Percentiles rank a stretch among this genome's conserved stretches.
phyloP scores from a whole-genome alignment of 2,888 invertebrate genomes.

The Stenichneumon culpator region DNA sequence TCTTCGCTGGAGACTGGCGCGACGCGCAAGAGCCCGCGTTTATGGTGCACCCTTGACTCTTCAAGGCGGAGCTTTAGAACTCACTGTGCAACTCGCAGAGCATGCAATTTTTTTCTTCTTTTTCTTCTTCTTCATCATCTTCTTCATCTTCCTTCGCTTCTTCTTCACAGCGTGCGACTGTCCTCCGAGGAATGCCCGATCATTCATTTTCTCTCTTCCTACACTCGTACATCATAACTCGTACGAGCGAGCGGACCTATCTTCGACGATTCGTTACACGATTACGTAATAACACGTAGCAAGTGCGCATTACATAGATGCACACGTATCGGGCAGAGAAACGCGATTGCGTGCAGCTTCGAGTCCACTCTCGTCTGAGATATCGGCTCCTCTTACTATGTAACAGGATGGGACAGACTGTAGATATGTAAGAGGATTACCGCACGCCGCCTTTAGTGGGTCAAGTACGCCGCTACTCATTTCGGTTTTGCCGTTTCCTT shows the following conservation, averaged over 20 bases:
- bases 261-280: conserved; percentile 67
- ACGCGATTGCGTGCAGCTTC: conserved; percentile 42
- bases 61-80: conserved; percentile 13
- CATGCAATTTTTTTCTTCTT: background rate
- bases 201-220: conserved; percentile 57
- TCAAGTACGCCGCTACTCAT: conserved; percentile 17
- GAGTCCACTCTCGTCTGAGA: conserved; percentile 27
- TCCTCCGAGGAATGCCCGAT: conserved; percentile 56
- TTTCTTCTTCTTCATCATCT: background rate
- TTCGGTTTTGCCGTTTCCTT: background rate
- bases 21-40: conserved; percentile 25
- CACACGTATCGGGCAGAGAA: conserved; percentile 31
- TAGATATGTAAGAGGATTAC: background rate
- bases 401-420: conserved; percentile 44
- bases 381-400: conserved; percentile 46
- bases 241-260: conserved; percentile 40
- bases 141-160: background rate
- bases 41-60: conserved; percentile 33
- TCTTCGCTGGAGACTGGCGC: conserved; percentile 19
- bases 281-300: conserved; percentile 65
- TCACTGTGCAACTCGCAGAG: conserved; percentile 4
- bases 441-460: background rate
- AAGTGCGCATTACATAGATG: conserved; percentile 60
- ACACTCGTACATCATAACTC: conserved; percentile 40
- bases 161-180: conserved; percentile 43